Evolutionary conservation across 2,113 vertebrate species (phyloP), one percentile per base, ranked within the genome.

Genomic region (Microtus montanus): DNA sequence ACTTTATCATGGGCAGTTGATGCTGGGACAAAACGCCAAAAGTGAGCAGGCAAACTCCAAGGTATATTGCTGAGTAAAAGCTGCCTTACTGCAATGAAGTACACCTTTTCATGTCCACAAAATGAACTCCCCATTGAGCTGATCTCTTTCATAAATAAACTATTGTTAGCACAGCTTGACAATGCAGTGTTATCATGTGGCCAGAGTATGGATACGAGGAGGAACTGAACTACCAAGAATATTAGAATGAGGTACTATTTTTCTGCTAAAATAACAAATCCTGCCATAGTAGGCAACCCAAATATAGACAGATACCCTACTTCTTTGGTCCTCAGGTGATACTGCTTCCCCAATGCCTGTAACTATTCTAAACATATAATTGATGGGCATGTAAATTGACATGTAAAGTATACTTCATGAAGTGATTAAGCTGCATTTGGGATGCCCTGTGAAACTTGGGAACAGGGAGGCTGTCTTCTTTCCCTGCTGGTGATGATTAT

Each of bases 11-110:
- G 12, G 52, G 15, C 49, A 93, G 63, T 24, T 3, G 41, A 1
- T 75, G 24, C 24, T 61, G 30, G 63, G 44, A 28, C 1, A 3
- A 38, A 11, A 49, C 0, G 1, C 26, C 3, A 14, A 3, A n/a
- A 63, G 11, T 44, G 14, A 82, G 7, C 82, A 22, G 28, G 35
- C 44, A 74, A 82, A 66, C 1, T 5, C 44, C 61, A 49, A 12
- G 70, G 26, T 2, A 8, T 80, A 78, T 38, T 44, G n/a, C n/a
- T 73, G 9, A 77, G 8, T 66, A 35, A 80, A 66, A 79, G 44
- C 24, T 82, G 19, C 66, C 20, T 83, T 85, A 52, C 26, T 91
- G 22, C 44, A 75, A 6, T 66, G 63, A 90, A 80, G 75, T 7
- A 20, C n/a, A 4, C 35, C 28, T 5, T 80, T 52, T 30, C 30